These are phyloP conservation scores for Gymnorhina tibicen DNA, from an alignment of 2,113 vertebrate genomes.

Conservation along the genomic window DNA sequence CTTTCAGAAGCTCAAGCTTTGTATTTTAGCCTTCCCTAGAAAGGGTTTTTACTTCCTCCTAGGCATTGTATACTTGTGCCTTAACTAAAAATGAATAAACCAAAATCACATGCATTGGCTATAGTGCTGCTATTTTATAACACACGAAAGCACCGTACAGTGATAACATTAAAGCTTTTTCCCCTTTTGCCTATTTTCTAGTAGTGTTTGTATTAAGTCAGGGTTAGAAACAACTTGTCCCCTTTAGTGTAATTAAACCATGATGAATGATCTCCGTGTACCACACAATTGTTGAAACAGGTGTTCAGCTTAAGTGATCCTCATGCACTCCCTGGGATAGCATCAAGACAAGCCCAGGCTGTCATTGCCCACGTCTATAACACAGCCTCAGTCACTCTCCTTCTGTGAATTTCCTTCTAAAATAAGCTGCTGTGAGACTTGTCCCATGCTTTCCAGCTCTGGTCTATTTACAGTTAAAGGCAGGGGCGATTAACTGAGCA, in stretches of 20 bases:
- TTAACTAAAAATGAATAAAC: not conserved
- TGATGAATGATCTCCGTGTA: not conserved
- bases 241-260: not conserved
- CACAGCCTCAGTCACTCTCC: not conserved
- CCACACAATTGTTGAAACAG: not conserved
- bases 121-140: not conserved
- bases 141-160: accelerated
- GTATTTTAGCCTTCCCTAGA: not conserved
- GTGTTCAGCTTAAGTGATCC: not conserved
- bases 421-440: not conserved
- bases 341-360: not conserved
- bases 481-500: not conserved
- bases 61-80: not conserved
- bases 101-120: accelerated
- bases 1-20: not conserved
- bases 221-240: accelerated
- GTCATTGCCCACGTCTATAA: accelerated
- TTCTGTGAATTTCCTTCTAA: too few species aligned
- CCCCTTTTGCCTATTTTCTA: not conserved
- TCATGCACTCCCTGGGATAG: accelerated
- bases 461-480: not conserved
- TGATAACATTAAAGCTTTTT: not conserved
- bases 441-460: not conserved
- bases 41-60: not conserved
- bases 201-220: not conserved